phyloP scores from a whole-genome alignment of 1,140 invertebrate species.

The Spodoptera litura region DNA sequence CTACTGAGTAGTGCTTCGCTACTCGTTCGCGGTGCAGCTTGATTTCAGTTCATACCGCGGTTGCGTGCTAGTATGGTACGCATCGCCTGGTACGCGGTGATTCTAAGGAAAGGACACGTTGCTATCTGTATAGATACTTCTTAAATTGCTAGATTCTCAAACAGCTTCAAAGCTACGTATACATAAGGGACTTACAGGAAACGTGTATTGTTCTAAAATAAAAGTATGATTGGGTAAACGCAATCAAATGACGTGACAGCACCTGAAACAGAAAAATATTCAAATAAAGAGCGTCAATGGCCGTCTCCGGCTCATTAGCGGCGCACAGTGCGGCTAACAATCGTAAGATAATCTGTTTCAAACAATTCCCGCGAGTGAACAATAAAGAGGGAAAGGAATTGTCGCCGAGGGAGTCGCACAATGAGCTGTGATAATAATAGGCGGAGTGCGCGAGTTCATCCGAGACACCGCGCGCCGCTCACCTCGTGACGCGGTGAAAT shows the following conservation, averaged over 20 bases:
- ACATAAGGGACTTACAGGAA: too few species aligned
- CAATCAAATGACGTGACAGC: too few species aligned
- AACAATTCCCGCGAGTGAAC: slow-evolving; percentile 14
- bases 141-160: too few species aligned
- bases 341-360: slow-evolving; percentile 27
- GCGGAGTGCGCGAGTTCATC: slow-evolving; percentile 1
- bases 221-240: too few species aligned
- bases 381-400: slow-evolving; percentile 42
- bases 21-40: background rate
- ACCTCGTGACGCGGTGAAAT: background rate
- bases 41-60: background rate
- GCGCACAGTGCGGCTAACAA: slow-evolving; percentile 25
- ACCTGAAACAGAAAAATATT: background rate
- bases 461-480: background rate
- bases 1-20: background rate
- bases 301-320: slow-evolving; percentile 38
- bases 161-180: too few species aligned
- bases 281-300: slow-evolving; percentile 20
- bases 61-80: background rate
- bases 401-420: slow-evolving; percentile 31
- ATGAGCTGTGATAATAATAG: slow-evolving; percentile 28
- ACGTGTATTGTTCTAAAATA: too few species aligned
- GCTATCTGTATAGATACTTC: too few species aligned
- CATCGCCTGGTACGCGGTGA: too few species aligned
- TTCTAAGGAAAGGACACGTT: too few species aligned